Percentiles rank a stretch among this genome's conserved stretches.
These are phyloP conservation scores for Eolophus roseicapilla DNA, from an alignment of 2,113 vertebrate genomes.

Conservation along the genomic window DNA sequence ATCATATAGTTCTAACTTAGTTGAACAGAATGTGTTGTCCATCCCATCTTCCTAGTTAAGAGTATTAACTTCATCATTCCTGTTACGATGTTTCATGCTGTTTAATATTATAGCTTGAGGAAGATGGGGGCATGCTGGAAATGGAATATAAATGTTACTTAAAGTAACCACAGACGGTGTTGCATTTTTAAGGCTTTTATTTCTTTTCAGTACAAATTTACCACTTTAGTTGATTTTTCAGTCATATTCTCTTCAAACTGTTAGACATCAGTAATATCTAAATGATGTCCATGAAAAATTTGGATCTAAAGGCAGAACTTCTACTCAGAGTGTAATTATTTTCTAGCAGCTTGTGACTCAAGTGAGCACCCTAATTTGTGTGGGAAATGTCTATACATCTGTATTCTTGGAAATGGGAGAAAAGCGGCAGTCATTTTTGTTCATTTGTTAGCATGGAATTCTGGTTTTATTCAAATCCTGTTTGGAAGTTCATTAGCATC, in stretches of 20 bases:
- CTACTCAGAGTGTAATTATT: background rate
- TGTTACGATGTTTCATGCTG: background rate
- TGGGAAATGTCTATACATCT: background rate
- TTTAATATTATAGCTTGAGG: background rate
- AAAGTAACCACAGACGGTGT: background rate
- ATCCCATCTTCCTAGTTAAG: background rate
- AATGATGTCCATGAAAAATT: background rate
- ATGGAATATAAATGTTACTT: background rate
- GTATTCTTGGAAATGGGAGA: background rate
- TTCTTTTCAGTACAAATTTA: background rate
- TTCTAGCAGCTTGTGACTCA: background rate
- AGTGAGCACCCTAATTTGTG: background rate
- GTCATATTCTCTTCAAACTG: background rate
- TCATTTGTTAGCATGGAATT: background rate
- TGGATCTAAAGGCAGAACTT: background rate
- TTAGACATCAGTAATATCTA: background rate
- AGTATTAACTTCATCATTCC: background rate
- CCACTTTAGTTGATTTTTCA: background rate
- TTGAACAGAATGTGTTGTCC: background rate
- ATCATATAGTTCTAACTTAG: background rate
- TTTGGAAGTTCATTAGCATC: background rate
- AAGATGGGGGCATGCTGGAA: background rate
- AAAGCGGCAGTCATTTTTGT: background rate
- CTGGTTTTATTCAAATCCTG: background rate
- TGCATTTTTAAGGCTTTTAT: background rate